Percentiles rank a stretch among this genome's conserved stretches.
Conservation (phyloP, 2,797 vertebrate genomes). For the Aulostomus chinensis region DNA sequence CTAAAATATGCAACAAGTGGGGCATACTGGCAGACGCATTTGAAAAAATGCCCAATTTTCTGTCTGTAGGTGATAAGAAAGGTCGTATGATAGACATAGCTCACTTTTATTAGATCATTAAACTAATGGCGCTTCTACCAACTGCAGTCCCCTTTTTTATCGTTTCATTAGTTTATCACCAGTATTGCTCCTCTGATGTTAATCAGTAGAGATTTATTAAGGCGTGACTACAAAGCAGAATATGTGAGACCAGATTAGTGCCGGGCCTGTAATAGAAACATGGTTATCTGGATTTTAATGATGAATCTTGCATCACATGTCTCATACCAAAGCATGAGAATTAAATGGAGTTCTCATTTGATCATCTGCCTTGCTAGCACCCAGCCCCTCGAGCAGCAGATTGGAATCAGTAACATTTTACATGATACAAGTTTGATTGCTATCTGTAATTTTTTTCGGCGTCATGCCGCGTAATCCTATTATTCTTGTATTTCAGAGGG, state of each 20-base stretch:
- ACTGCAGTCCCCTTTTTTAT: constrained; percentile 16
- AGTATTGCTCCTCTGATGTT: constrained; percentile 33
- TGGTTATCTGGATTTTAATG: constrained; percentile 40
- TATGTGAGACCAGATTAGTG: constrained; percentile 34
- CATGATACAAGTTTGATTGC: constrained; percentile 53
- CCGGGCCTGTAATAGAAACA: constrained; percentile 18
- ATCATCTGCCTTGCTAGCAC: constrained; percentile 14
- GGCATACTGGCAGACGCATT: constrained; percentile 15
- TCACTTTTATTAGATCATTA: not conserved
- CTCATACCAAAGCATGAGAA: constrained; percentile 30
- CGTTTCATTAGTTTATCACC: constrained; percentile 33
- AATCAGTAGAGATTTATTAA: constrained; percentile 34
- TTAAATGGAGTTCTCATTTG: constrained; percentile 31
- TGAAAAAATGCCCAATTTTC: too few species aligned
- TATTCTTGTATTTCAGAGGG: constrained; percentile 62
- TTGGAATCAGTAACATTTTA: constrained; percentile 55
- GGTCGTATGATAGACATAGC: too few species aligned
- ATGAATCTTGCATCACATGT: constrained; percentile 36
- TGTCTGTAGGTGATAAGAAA: too few species aligned
- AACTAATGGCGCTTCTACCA: too few species aligned
- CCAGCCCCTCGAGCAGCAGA: constrained; percentile 30
- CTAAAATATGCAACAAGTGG: constrained; percentile 29
- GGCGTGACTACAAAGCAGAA: constrained; percentile 20
- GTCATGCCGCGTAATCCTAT: constrained; percentile 66
- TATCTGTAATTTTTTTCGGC: constrained; percentile 61